A percentile compares a stretch with the other conserved stretches of the same genome.
These are phyloP conservation scores for Anthonomus grandis DNA, from an alignment of 1,140 invertebrate species.

Conservation along the genomic window DNA sequence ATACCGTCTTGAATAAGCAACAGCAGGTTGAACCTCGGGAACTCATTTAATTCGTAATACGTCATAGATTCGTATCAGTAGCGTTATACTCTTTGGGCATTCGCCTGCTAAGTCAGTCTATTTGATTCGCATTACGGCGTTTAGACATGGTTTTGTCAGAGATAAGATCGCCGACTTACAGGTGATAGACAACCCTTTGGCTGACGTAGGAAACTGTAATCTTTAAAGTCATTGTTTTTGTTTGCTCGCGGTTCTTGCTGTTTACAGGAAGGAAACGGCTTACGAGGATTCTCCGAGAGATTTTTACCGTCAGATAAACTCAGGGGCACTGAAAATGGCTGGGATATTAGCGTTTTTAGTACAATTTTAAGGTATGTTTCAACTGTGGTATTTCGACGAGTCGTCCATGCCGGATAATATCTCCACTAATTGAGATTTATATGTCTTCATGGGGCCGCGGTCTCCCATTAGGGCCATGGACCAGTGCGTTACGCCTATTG, in stretches of 20 bases:
- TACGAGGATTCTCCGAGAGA: no score
- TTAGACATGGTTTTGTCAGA: conserved; percentile 21
- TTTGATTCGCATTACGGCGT: conserved; percentile 19
- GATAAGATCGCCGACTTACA: conserved; percentile 16
- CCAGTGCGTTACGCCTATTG: conserved; percentile 23
- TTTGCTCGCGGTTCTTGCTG: no score
- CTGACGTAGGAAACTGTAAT: no score
- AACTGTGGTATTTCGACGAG: no score
- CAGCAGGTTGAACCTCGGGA: conserved; percentile 3
- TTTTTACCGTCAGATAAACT: no score
- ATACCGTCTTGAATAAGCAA: no score
- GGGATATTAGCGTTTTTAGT: no score
- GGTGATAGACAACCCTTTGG: conserved; percentile 19
- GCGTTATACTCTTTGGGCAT: conserved; percentile 9
- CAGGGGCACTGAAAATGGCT: no score
- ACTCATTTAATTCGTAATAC: conserved; percentile 1
- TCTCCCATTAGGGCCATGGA: conserved; percentile 9
- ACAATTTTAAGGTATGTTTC: no score
- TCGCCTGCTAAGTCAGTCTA: conserved; percentile 6
- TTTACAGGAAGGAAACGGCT: no score
- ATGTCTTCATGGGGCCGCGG: neutral
- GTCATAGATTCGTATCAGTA: conserved; percentile 14
- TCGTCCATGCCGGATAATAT: conserved; percentile 6
- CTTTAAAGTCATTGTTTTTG: no score
- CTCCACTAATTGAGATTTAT: conserved; percentile 23